Percentiles rank a stretch among this genome's conserved stretches.
phyloP scores from a whole-genome alignment of 2,113 vertebrate species.

The Pygoscelis antarcticus region DNA sequence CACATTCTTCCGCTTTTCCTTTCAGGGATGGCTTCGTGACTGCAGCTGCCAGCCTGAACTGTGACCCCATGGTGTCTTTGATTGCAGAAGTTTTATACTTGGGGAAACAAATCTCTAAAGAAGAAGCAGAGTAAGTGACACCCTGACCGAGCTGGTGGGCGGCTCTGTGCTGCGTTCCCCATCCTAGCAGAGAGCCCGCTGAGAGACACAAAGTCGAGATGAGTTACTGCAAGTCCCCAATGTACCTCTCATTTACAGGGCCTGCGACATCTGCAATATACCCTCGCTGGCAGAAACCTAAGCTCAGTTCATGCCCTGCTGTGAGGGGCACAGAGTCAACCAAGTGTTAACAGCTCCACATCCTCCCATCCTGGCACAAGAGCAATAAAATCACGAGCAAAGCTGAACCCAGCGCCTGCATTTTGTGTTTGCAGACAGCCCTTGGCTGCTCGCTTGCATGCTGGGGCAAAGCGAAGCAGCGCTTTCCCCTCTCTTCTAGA shows the following conservation, averaged over 20 bases:
- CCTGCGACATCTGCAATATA: background rate
- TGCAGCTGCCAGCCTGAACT: conserved; percentile 86
- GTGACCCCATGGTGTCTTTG: conserved; percentile 81
- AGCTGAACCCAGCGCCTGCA: background rate
- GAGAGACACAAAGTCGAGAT: background rate
- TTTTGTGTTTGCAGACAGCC: background rate
- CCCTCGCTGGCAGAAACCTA: background rate
- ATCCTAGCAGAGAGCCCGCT: background rate
- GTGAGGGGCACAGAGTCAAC: background rate
- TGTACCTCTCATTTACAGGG: background rate
- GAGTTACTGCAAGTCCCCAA: background rate
- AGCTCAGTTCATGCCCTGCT: background rate
- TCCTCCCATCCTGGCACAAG: background rate
- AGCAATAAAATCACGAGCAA: conserved; percentile 32
- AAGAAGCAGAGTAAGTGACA: conserved; percentile 83
- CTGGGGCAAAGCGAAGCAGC: background rate
- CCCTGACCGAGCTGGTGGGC: background rate
- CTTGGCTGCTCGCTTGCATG: fast-evolving
- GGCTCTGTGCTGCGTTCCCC: background rate
- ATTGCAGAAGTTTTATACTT: conserved; percentile 80
- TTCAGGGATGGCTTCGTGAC: conserved; percentile 80
- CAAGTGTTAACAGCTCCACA: background rate
- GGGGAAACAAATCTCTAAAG: conserved; percentile 79
- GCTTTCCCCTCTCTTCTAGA: background rate
- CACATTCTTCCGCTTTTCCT: background rate